Evolutionary conservation across 2,113 vertebrate species (phyloP).

Genomic region (Piaya cayana): DNA sequence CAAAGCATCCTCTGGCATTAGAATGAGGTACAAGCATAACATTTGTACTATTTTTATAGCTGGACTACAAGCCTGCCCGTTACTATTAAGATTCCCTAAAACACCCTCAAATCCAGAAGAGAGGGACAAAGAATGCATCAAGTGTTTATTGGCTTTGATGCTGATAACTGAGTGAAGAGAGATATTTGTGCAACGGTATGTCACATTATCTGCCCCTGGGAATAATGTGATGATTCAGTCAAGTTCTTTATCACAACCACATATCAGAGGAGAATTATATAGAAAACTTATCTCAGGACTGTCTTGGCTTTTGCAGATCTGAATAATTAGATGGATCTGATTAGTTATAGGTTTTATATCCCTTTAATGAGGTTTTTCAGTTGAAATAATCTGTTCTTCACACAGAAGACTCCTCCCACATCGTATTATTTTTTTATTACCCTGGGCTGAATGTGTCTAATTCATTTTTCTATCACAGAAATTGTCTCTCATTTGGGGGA

Average conservation of each 20-base stretch:
- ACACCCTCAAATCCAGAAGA: not conserved
- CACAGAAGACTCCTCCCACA: not conserved
- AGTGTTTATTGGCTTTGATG: not conserved
- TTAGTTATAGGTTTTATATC: not conserved
- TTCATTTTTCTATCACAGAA: not conserved
- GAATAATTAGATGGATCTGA: not conserved
- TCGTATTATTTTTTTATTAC: not conserved
- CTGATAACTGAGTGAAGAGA: not conserved
- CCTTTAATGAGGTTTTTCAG: not conserved
- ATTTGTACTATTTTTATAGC: not conserved
- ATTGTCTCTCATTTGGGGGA: not conserved
- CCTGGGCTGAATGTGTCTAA: not conserved
- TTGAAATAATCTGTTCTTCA: not conserved
- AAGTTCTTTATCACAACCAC: not conserved
- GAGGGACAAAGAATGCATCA: not conserved
- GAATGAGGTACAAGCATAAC: not conserved
- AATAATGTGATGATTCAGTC: not conserved
- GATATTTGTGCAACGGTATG: not conserved
- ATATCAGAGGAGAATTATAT: not conserved
- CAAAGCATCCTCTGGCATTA: not conserved
- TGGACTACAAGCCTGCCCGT: not conserved
- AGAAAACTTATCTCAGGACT: not conserved
- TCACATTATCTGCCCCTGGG: not conserved
- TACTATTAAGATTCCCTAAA: not conserved
- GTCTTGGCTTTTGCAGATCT: not conserved